Conservation (phyloP, 2,113 vertebrate genomes). For the Electrona antarctica region DNA sequence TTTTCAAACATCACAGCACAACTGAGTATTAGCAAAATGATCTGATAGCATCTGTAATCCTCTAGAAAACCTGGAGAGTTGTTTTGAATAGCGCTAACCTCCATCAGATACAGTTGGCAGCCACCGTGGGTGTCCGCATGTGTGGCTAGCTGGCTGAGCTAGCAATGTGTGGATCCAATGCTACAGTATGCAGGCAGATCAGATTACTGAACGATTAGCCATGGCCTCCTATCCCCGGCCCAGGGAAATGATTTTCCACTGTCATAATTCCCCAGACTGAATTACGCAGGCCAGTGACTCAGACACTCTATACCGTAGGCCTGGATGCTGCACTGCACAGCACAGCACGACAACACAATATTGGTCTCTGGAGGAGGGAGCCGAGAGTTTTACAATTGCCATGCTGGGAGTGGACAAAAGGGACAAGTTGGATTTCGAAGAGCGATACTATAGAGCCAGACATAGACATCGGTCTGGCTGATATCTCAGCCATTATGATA, state of each 20-base stretch:
- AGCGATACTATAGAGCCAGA: neutral
- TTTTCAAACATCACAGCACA: conserved; percentile 57
- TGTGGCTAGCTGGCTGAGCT: conserved; percentile 63
- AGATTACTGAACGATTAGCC: conserved; percentile 80
- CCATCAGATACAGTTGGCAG: conserved; percentile 69
- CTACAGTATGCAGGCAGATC: conserved; percentile 76
- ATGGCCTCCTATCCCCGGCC: conserved; percentile 71
- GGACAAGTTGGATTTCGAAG: conserved; percentile 3
- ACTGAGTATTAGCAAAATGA: conserved; percentile 69
- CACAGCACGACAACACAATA: no score
- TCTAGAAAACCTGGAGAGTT: conserved; percentile 72
- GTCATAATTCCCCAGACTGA: conserved; percentile 77
- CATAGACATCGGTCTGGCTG: no score
- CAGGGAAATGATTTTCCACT: conserved; percentile 79
- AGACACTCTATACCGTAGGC: conserved; percentile 64
- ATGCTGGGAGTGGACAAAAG: conserved; percentile 20
- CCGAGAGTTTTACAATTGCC: conserved; percentile 24
- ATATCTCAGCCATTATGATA: no score
- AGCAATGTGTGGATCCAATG: conserved; percentile 53
- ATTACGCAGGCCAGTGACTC: conserved; percentile 72
- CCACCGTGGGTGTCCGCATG: conserved; percentile 65
- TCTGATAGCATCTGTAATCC: conserved; percentile 74
- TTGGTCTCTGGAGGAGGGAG: conserved; percentile 55
- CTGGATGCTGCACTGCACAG: conserved; percentile 49
- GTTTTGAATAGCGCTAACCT: conserved; percentile 57